Percentiles rank a stretch among this genome's conserved stretches.
phyloP scores from a whole-genome alignment of 2,113 vertebrate genomes.

The Lipophrys pholis region DNA sequence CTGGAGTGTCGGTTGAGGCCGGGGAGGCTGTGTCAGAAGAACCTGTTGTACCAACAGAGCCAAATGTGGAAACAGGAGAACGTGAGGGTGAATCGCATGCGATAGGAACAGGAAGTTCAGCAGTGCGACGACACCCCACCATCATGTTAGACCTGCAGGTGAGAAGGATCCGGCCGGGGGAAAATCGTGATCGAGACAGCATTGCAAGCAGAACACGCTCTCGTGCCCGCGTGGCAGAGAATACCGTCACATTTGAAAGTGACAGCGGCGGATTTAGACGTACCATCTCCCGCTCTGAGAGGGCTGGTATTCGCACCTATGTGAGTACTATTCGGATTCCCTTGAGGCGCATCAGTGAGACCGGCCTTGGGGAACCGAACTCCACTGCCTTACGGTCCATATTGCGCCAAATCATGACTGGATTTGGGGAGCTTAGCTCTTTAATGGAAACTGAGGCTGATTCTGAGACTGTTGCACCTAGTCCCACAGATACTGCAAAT shows the following conservation, averaged over 20 bases:
- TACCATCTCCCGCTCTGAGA: slow-evolving; percentile 91
- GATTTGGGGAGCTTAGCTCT: slow-evolving; percentile 93
- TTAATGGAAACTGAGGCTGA: slow-evolving; percentile 93
- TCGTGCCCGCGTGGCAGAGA: slow-evolving; percentile 88
- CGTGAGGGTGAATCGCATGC: slow-evolving; percentile 83
- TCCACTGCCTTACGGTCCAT: slow-evolving; percentile 92
- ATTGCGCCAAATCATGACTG: slow-evolving; percentile 94
- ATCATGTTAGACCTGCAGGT: slow-evolving; percentile 95
- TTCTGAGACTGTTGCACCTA: slow-evolving; percentile 81
- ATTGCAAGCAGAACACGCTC: slow-evolving; percentile 94
- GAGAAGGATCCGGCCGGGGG: slow-evolving; percentile 91
- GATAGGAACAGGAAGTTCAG: slow-evolving; percentile 74
- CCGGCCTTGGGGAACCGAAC: slow-evolving; percentile 90
- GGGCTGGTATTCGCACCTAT: slow-evolving; percentile 91
- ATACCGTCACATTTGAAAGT: slow-evolving; percentile 92
- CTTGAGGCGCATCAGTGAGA: slow-evolving; percentile 90
- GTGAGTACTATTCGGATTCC: slow-evolving; percentile 94
- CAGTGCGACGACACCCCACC: slow-evolving; percentile 88
- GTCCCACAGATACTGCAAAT: slow-evolving; percentile 56
- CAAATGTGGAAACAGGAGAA: slow-evolving; percentile 78
- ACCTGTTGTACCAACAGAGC: slow-evolving; percentile 69
- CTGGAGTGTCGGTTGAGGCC: slow-evolving; percentile 71
- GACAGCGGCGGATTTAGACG: slow-evolving; percentile 91
- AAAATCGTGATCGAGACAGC: slow-evolving; percentile 91
- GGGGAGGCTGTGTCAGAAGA: slow-evolving; percentile 75